phyloP scores from a whole-genome alignment of 2,888 invertebrate genomes.

The Gortyna flavago region DNA sequence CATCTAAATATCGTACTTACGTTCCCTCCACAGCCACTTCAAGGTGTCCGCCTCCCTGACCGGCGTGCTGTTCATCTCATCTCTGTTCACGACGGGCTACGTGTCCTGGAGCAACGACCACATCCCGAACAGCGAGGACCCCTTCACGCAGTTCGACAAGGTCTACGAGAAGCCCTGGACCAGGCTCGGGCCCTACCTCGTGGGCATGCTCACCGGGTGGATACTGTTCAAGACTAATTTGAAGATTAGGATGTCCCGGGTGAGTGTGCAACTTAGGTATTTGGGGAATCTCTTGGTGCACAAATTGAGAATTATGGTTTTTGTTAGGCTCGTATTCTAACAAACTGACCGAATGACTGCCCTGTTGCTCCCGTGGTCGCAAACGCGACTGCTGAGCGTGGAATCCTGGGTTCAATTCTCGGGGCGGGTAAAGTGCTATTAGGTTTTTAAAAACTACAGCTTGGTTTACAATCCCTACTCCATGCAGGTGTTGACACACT shows the following conservation, averaged over 20 bases:
- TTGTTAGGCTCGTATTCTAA: neutral
- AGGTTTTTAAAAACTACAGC: neutral
- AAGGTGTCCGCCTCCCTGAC: conserved; percentile 93
- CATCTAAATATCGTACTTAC: neutral
- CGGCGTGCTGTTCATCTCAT: conserved; percentile 92
- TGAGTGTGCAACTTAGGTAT: conserved; percentile 71
- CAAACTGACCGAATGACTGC: neutral
- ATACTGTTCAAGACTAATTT: conserved; percentile 95
- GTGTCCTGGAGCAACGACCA: conserved; percentile 95
- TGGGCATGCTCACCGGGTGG: conserved; percentile 96
- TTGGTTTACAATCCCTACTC: neutral
- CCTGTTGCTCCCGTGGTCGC: too few species aligned
- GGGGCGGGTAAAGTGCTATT: too few species aligned
- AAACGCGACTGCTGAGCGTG: too few species aligned
- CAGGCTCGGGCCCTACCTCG: conserved; percentile 94
- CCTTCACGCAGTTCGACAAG: conserved; percentile 95
- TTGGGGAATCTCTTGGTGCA: neutral
- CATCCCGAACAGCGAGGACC: conserved; percentile 94
- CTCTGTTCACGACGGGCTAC: conserved; percentile 94
- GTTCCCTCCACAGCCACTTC: conserved; percentile 91
- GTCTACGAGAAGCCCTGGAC: conserved; percentile 98
- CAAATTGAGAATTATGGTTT: neutral
- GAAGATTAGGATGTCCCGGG: conserved; percentile 93
- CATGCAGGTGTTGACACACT: neutral
- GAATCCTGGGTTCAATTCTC: too few species aligned